A percentile compares a stretch with the other conserved stretches of the same genome.
Conservation (phyloP, 2,888 invertebrate genomes). For the Pseudoips prasinana region DNA sequence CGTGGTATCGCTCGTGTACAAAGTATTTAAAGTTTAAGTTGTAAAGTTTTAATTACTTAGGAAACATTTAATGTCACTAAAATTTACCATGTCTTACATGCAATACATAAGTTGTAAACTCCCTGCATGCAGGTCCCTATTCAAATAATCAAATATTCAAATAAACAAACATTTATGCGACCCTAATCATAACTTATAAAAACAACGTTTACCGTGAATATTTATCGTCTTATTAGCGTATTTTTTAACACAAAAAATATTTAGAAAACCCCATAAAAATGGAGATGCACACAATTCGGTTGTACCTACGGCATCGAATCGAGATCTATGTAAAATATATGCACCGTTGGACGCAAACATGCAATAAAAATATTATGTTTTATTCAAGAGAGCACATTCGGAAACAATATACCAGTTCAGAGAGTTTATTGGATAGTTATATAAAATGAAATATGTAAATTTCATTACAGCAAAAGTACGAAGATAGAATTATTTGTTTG, state of each 20-base stretch:
- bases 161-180: not conserved
- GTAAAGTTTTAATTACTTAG: slow-evolving; percentile 25
- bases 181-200: slow-evolving; percentile 13
- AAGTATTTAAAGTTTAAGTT: slow-evolving; percentile 14
- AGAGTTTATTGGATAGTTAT: slow-evolving; percentile 54
- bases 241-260: slow-evolving; percentile 7
- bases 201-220: slow-evolving; percentile 12
- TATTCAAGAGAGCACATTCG: slow-evolving; percentile 62
- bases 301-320: slow-evolving; percentile 25
- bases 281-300: slow-evolving; percentile 55
- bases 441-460: slow-evolving; percentile 45
- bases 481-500: slow-evolving; percentile 27
- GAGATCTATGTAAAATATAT: slow-evolving; percentile 69
- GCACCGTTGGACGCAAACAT: slow-evolving; percentile 64
- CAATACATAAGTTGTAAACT: not conserved
- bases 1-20: slow-evolving; percentile 7
- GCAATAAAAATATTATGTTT: slow-evolving; percentile 69
- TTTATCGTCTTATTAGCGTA: slow-evolving; percentile 17
- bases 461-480: slow-evolving; percentile 31
- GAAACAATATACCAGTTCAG: slow-evolving; percentile 63
- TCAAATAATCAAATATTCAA: too few relatives aligned
- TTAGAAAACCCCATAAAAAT: slow-evolving; percentile 54
- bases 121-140: too few relatives aligned
- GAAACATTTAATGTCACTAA: slow-evolving; percentile 3
- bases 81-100: not conserved